Evolutionary conservation across 1,140 invertebrate genomes (phyloP), one percentile per base, ranked within the genome.

Genomic region (Heterodera schachtii): DNA sequence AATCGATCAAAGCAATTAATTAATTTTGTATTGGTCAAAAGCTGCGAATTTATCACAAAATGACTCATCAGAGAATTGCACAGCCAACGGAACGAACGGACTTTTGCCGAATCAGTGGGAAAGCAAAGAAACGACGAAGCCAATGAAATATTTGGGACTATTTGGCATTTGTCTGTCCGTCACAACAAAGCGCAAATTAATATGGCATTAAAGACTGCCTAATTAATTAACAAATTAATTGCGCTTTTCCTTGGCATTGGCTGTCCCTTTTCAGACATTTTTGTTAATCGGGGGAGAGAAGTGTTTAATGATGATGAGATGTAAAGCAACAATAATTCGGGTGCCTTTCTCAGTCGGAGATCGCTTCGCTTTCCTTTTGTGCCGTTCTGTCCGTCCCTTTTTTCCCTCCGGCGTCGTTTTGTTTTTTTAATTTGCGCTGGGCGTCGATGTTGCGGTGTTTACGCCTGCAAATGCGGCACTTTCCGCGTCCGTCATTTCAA

Each of bases 11-110:
- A 73, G 16, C 11, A 52, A 52, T 8, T 52, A n/a, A 73, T n/a
- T 73, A 73, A 47, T 73, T 73, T 73, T 71, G 73, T 73, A 73
- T 73, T 47, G 41, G 52, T n/a, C n/a, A 73, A 73, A 46, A n/a
- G 52, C 52, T 52, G 49, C 49, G 49, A 52, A 52, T 43, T 73
- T 73, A 47, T 31, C 46, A 52, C 73, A 73, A 52, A 46, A 31
- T 19, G 31, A n/a, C 21, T 73, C 19, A 19, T 47, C 19, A 73
- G 52, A 73, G 69, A 71, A 71, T 71, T 71, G 52, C 52, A n/a
- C 52, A 73, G 16, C 46, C 19, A 71, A 43, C 46, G 43, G 6
- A 52, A 52, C 49, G 11, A 2, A 52, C 6, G 6, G 6, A 52
- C 49, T 52, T 52, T 52, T 52, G 11, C 6, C 49, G 11, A 52